Conservation (phyloP, 1,140 invertebrate species). For the Akabosia matsudoensis region DNA sequence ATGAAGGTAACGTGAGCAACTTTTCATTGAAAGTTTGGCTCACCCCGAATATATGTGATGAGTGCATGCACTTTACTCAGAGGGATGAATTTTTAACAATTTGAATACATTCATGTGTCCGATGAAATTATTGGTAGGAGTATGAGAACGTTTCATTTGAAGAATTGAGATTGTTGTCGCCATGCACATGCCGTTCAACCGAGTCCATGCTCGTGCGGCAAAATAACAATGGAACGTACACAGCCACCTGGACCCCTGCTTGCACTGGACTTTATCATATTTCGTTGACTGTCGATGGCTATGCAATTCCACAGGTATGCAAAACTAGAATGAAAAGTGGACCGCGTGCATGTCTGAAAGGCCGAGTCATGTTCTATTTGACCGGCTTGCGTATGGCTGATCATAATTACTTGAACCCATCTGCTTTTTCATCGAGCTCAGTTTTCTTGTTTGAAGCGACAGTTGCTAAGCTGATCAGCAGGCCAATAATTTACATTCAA, state of each 20-base stretch:
- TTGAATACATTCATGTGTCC: no score
- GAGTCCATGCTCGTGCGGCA: conserved; percentile 80
- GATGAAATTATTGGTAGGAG: conserved; percentile 57
- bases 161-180: conserved; percentile 81
- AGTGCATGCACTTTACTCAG: neutral
- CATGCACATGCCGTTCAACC: conserved; percentile 66
- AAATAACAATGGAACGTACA: conserved; percentile 82
- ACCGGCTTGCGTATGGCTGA: neutral
- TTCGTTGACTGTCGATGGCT: conserved; percentile 81
- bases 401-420: neutral
- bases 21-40: neutral
- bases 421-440: neutral
- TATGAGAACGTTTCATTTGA: conserved; percentile 96
- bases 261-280: conserved; percentile 85
- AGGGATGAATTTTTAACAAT: no score
- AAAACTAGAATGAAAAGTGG: neutral
- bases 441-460: neutral
- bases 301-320: conserved; percentile 72
- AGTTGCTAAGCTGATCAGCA: neutral
- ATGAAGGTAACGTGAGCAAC: conserved; percentile 66
- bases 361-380: no score
- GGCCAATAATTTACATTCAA: neutral
- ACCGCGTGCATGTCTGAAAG: neutral
- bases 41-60: neutral
- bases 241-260: conserved; percentile 86